Evolutionary conservation across 2,797 vertebrate species (phyloP), one percentile per base, ranked within the genome.

Genomic region (Orestias chungarensis): DNA sequence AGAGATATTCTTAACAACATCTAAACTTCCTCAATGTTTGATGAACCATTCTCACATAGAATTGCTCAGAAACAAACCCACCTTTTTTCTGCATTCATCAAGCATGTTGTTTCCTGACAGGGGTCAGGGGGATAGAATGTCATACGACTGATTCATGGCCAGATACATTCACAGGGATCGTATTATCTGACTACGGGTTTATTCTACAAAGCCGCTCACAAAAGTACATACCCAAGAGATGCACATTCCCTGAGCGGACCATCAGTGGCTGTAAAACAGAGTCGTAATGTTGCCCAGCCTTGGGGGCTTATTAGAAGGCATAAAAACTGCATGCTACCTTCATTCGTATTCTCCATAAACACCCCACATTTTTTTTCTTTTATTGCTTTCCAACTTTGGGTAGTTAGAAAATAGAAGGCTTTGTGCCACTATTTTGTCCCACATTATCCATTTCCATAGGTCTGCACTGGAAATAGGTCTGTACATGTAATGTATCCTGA

Each of bases 241-340:
- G 78, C 83, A 82, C 64, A 72, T 80, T 87, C 84, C 87, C 86
- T 78, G 87, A 88, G 87, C 88, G 86, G 90, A 88, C 87, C 85
- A 92, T 91, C 90, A 85, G 80, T 71, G 85, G 88, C 89, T 93
- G 89, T 94, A 93, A 94, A 95, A 92, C 85, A 86, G 82, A 88
- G 90, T 91, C 86, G 90, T 94, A 93, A 93, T 93, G 90, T 90
- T 91, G 74, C 78, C 69, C 84, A 83, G 89, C 91, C 92, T 93
- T 88, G 78, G 92, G 91, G 93, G 90, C 93, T 94, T 93, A 94
- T 94, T 93, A 94, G 89, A 88, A 92, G 87, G 88, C 88, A 95
- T 94, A 93, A 95, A 94, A 94, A 89, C 91, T 83, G 87, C 89
- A 93, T 88, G 92, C 89, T 86, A 90, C 93, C 90, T 89, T 91